A percentile compares a stretch with the other conserved stretches of the same genome.
phyloP scores from a whole-genome alignment of 2,888 invertebrate species.

The Chironomus riparius region DNA sequence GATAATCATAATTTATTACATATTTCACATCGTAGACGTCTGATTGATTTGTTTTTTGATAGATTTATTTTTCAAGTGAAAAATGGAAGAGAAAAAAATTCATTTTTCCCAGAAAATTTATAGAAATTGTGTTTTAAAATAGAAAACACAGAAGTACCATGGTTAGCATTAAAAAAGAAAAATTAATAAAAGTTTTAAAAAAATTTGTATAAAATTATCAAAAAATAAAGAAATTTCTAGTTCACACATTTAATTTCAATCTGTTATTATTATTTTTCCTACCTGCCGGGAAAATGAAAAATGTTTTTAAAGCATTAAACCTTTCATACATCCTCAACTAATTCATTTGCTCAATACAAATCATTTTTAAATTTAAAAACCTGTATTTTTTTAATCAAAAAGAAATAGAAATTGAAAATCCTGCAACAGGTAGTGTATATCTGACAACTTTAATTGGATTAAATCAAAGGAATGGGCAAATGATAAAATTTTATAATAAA shows the following conservation, averaged over 20 bases:
- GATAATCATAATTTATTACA: slow-evolving; percentile 98
- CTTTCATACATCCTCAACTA: no score
- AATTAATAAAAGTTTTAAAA: neutral
- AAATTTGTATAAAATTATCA: neutral
- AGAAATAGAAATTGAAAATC: slow-evolving; percentile 23
- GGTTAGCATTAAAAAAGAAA: neutral
- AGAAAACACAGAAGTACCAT: neutral
- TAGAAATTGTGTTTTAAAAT: slow-evolving; percentile 1
- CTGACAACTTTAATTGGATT: no score
- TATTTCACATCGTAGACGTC: slow-evolving; percentile 99
- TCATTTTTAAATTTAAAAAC: no score
- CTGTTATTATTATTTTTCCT: neutral
- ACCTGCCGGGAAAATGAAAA: slow-evolving; percentile 21
- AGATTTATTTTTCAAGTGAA: neutral
- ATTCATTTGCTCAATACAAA: no score
- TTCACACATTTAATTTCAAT: neutral
- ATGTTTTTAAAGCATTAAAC: neutral
- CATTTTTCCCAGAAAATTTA: neutral
- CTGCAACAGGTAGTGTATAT: neutral
- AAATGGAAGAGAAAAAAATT: neutral
- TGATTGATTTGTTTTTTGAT: slow-evolving; percentile 41
- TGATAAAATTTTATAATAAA: no score
- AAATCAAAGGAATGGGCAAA: no score
- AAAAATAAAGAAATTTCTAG: neutral
- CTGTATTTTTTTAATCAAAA: no score